Conservation (phyloP, 2,797 vertebrate genomes). For the Anabacerthia variegaticeps region DNA sequence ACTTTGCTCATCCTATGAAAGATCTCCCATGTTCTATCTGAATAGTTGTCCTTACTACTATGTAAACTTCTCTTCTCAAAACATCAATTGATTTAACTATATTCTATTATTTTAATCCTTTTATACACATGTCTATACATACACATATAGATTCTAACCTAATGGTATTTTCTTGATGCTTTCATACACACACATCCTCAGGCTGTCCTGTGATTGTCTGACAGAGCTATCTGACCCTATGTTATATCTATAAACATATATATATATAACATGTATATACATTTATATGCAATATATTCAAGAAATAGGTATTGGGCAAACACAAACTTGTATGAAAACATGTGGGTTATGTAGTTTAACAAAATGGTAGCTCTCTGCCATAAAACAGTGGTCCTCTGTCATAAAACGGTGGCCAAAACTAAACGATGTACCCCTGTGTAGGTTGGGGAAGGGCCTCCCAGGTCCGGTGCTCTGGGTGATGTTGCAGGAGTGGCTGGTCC, state of each 20-base stretch:
- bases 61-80: not conserved
- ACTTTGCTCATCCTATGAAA: not conserved
- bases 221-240: not conserved
- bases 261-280: not conserved
- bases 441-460: rapidly evolving
- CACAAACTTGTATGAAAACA: not conserved
- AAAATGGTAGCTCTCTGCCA: not conserved
- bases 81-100: not conserved
- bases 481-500: rapidly evolving
- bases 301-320: not conserved
- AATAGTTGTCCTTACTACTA: not conserved
- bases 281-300: not conserved
- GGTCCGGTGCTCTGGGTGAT: not conserved
- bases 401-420: not conserved
- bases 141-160: not conserved
- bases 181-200: not conserved
- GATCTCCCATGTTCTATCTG: not conserved
- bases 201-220: not conserved
- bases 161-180: not conserved
- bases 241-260: no score
- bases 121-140: no score
- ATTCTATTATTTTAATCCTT: not conserved
- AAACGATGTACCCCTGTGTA: rapidly evolving
- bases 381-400: not conserved
- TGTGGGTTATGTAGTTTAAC: not conserved